phyloP scores from a whole-genome alignment of 1,140 invertebrate species.

The Camponotus vicinus region DNA sequence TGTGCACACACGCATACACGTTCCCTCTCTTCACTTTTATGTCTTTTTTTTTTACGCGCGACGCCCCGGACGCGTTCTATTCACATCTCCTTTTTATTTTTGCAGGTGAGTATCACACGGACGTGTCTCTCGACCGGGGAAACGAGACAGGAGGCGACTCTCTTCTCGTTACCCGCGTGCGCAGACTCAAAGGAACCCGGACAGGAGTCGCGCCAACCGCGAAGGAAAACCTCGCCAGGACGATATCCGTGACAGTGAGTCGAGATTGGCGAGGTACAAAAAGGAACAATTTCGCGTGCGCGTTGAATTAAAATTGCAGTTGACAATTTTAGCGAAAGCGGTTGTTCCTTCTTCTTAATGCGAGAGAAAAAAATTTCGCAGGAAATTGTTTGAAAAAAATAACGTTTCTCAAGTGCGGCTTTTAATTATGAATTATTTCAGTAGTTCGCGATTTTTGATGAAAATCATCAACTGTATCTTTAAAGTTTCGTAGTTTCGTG shows the following conservation, averaged over 20 bases:
- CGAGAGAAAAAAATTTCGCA: neutral
- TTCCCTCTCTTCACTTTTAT: neutral
- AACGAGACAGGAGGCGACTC: slow-evolving; percentile 19
- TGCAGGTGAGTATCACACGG: slow-evolving; percentile 64
- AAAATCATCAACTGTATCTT: neutral
- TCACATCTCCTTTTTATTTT: slow-evolving; percentile 35
- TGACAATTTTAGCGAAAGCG: neutral
- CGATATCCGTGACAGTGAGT: slow-evolving; percentile 61
- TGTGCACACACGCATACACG: slow-evolving; percentile 14
- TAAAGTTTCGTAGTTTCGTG: neutral
- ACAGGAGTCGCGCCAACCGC: slow-evolving; percentile 17
- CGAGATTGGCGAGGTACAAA: slow-evolving; percentile 38
- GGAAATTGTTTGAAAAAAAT: neutral
- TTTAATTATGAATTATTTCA: neutral
- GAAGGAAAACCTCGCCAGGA: slow-evolving; percentile 44
- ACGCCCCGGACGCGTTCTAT: slow-evolving; percentile 54
- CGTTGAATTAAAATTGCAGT: neutral
- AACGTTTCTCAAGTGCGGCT: neutral
- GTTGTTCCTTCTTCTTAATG: neutral
- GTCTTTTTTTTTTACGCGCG: slow-evolving; percentile 20
- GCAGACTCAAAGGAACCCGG: slow-evolving; percentile 43
- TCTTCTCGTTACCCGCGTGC: slow-evolving; percentile 57
- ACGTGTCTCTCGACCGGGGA: neutral
- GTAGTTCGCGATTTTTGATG: neutral
- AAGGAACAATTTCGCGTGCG: neutral